phyloP scores from a whole-genome alignment of 1,140 invertebrate genomes.

The Heliconius congener region DNA sequence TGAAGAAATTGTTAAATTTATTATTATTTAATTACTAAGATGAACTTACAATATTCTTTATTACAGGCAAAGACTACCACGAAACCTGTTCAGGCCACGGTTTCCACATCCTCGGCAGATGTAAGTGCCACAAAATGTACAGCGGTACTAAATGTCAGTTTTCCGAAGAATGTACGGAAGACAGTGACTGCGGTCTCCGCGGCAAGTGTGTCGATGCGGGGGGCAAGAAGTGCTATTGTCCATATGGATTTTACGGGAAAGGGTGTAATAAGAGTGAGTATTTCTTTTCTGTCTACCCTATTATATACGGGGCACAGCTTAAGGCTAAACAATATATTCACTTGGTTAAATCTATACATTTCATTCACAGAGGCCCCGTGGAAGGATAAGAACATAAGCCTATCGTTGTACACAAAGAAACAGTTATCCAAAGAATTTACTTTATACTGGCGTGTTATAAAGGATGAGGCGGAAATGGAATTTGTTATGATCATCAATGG shows the following conservation, averaged over 20 bases:
- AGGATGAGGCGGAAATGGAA: slow-evolving; percentile 91
- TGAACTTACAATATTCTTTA: not conserved
- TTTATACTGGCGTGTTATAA: slow-evolving; percentile 91
- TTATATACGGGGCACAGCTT: too few relatives aligned
- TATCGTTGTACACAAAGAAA: slow-evolving; percentile 84
- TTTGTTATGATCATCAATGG: slow-evolving; percentile 91
- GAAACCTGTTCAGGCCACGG: slow-evolving; percentile 93
- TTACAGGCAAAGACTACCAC: slow-evolving; percentile 85
- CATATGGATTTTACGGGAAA: slow-evolving; percentile 91
- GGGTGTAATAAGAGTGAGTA: slow-evolving; percentile 89
- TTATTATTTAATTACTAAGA: too few relatives aligned
- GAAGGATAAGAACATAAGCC: slow-evolving; percentile 69
- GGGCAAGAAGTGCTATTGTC: slow-evolving; percentile 93
- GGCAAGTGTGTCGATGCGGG: slow-evolving; percentile 91
- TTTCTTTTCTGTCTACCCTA: too few relatives aligned
- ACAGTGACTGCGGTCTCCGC: slow-evolving; percentile 91
- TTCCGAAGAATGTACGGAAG: slow-evolving; percentile 90
- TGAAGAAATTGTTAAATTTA: too few relatives aligned
- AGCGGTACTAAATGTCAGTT: slow-evolving; percentile 92
- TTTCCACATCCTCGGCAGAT: slow-evolving; percentile 87
- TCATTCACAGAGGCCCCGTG: slow-evolving; percentile 62
- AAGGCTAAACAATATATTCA: too few relatives aligned
- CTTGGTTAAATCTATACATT: not conserved
- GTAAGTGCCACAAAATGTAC: slow-evolving; percentile 91
- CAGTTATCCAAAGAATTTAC: slow-evolving; percentile 87